phyloP scores from a whole-genome alignment of 2,797 vertebrate genomes.

The Arrhamphus sclerolepis region DNA sequence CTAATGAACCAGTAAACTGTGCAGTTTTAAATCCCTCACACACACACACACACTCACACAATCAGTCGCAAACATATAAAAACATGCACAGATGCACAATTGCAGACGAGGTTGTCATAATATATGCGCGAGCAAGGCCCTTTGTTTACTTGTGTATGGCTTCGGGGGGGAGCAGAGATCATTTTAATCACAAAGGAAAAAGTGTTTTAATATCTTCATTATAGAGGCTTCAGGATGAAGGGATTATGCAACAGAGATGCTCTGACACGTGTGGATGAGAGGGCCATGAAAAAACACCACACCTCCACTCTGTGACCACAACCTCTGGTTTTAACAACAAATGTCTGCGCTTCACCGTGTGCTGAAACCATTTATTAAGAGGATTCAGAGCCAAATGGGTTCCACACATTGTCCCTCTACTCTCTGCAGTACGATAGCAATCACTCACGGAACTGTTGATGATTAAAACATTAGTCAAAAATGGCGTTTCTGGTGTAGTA shows the following conservation, averaged over 20 bases:
- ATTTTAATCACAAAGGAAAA: constrained; percentile 77
- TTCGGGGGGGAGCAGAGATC: constrained; percentile 72
- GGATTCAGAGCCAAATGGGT: constrained; percentile 28
- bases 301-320: constrained; percentile 21
- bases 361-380: constrained; percentile 33
- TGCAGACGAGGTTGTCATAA: constrained; percentile 72
- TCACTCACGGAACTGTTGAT: constrained; percentile 44
- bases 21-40: constrained; percentile 69
- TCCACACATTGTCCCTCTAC: constrained; percentile 26
- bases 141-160: constrained; percentile 75
- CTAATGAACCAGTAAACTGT: constrained; percentile 82
- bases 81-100: constrained; percentile 60
- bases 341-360: constrained; percentile 1
- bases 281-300: constrained; percentile 20
- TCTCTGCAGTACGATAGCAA: constrained; percentile 36
- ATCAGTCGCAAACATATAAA: constrained; percentile 43
- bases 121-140: constrained; percentile 68
- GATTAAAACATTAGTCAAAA: constrained; percentile 74
- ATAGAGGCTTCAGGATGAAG: constrained; percentile 57
- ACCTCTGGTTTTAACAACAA: constrained; percentile 13
- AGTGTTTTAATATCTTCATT: constrained; percentile 76
- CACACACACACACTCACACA: constrained; percentile 8
- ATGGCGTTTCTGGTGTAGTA: constrained; percentile 55
- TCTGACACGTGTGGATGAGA: constrained; percentile 43
- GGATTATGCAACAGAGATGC: constrained; percentile 35